Evolutionary conservation across 2,888 invertebrate genomes (phyloP), one percentile per base, ranked within the genome.

Genomic region (Aleiodes alternator): DNA sequence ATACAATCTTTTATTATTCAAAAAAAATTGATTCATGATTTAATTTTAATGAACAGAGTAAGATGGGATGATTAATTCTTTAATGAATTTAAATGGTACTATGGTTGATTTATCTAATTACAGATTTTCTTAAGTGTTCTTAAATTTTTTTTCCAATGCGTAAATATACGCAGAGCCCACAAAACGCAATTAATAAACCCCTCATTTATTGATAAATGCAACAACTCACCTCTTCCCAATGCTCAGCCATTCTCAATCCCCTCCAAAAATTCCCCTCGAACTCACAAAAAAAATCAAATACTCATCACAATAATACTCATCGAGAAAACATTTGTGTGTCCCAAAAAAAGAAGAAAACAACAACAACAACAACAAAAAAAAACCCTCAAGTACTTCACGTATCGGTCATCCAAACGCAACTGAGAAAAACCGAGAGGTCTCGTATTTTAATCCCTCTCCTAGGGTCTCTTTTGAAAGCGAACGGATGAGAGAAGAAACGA

Each of bases 401-500:
- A 48, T 64, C 48, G 64, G 16, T 43, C 23, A 48, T 23, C 64
- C 23, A 23, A 48, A 43, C 16, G 48, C 64, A 48, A 64, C 64
- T 64, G 64, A 43, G 43, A 14, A 38, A 48, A 4, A 34, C n/a
- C 3, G 59, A 31, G 16, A 23, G 43, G 43, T 34, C 12, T 48
- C 43, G 64, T 43, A 43, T 64, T 64, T 64, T 64, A 64, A 64
- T 64, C 64, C 64, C 64, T 64, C 64, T 59, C 59, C 59, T 64
- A 64, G 64, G 64, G 64, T 48, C 48, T 23, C 23, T 64, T 64
- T 64, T 48, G 64, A 64, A 64, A 64, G 64, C 64, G 12, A 64
- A 64, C 64, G 64, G 43, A 64, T 43, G 48, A 48, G 61, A 14
- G 43, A 64, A 48, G 64, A 43, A 48, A 48, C 43, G 6, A 43